These are phyloP conservation scores for Hydropotes inermis DNA, from an alignment of 2,113 vertebrate genomes.

Conservation along the genomic window DNA sequence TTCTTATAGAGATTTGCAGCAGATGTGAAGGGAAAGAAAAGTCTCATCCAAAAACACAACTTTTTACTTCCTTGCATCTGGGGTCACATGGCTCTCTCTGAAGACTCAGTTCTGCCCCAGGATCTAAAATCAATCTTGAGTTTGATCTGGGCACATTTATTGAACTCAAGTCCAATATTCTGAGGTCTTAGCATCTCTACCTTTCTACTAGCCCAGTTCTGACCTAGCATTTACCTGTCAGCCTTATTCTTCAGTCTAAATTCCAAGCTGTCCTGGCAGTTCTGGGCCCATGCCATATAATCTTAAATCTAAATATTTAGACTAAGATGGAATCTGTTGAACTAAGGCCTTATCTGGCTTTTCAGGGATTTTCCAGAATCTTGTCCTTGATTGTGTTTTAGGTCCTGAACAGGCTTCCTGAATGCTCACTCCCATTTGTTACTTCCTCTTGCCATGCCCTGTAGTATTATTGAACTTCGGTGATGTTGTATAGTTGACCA, in stretches of 20 bases:
- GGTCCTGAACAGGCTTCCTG: background rate
- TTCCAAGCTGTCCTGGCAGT: background rate
- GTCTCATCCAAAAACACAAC: background rate
- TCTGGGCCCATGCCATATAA: background rate
- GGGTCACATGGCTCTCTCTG: background rate
- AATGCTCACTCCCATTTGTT: background rate
- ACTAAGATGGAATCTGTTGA: background rate
- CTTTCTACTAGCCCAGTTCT: background rate
- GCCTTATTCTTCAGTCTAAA: background rate
- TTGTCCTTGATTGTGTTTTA: background rate
- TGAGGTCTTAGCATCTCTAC: background rate
- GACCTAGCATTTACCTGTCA: background rate
- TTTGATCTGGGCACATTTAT: background rate
- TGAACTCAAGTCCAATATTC: background rate
- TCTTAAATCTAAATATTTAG: background rate
- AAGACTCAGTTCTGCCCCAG: background rate
- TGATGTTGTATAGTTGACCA: background rate
- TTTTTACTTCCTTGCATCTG: background rate
- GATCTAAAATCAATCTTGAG: conserved; percentile 26
- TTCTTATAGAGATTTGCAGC: background rate
- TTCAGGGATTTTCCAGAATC: background rate
- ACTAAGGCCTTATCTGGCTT: background rate
- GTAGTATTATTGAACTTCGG: background rate
- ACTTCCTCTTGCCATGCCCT: background rate
- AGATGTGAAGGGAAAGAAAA: conserved; percentile 26